Conservation (phyloP, 2,888 invertebrate genomes). For the Lasioglossum villosulum region DNA sequence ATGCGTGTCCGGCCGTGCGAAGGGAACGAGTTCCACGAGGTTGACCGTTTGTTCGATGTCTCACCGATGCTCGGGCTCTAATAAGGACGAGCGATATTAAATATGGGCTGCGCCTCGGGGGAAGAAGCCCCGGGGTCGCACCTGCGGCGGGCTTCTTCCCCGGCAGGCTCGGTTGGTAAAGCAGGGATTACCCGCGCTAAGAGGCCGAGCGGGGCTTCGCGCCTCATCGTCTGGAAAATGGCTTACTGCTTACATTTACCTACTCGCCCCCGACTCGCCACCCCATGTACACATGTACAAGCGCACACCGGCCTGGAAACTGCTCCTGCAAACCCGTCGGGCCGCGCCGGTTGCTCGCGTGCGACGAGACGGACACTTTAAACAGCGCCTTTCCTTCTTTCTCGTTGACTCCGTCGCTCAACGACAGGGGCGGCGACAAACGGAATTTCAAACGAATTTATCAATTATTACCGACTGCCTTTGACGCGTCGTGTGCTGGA, state of each 20-base stretch:
- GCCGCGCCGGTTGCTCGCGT: neutral
- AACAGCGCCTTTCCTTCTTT: neutral
- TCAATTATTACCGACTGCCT: neutral
- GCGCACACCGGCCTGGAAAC: neutral
- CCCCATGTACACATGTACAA: constrained; percentile 2
- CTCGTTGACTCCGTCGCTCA: neutral
- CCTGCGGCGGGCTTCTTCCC: constrained; percentile 83
- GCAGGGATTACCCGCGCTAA: constrained; percentile 82
- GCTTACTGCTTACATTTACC: constrained; percentile 84
- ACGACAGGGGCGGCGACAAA: neutral
- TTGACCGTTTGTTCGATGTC: constrained; percentile 14
- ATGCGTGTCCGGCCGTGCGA: neutral
- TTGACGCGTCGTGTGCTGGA: neutral
- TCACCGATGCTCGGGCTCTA: constrained; percentile 54
- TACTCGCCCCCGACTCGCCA: constrained; percentile 65
- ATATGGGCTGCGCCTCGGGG: constrained; percentile 68
- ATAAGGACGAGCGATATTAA: constrained; percentile 75
- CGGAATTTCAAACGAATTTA: constrained; percentile 13
- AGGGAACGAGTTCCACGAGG: constrained; percentile 55
- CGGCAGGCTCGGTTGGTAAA: constrained; percentile 75
- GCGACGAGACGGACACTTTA: constrained; percentile 21
- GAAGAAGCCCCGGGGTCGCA: constrained; percentile 80
- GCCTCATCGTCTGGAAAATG: constrained; percentile 85
- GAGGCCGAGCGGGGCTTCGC: constrained; percentile 83
- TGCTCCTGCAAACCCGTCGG: neutral